Evolutionary conservation across 2,113 vertebrate genomes (phyloP).

Genomic region (Proteles cristata): DNA sequence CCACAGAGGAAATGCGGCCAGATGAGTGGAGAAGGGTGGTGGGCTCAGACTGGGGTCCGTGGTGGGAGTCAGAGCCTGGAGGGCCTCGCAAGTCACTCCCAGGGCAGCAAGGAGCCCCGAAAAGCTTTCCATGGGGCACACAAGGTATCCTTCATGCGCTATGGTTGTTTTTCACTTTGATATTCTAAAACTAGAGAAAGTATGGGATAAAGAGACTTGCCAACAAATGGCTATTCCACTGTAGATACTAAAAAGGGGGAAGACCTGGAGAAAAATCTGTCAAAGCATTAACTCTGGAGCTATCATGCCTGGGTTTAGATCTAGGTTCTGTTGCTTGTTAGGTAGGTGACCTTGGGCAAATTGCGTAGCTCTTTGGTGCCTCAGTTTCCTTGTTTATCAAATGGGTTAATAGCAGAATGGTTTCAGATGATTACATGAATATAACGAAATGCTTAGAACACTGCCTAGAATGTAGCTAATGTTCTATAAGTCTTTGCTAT

Average conservation of each 20-base stretch:
- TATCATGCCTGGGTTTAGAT: neutral
- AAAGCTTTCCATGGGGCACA: neutral
- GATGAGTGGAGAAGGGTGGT: neutral
- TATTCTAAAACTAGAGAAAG: constrained; percentile 15
- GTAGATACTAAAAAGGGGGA: neutral
- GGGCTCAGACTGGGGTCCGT: neutral
- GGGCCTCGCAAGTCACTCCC: neutral
- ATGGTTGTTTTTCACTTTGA: constrained; percentile 8
- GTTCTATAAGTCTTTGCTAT: neutral
- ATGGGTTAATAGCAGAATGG: neutral
- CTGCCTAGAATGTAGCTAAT: neutral
- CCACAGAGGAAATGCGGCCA: neutral
- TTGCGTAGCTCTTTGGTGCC: neutral
- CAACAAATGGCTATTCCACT: neutral
- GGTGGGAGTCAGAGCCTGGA: neutral
- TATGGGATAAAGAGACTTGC: neutral
- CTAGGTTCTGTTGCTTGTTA: neutral
- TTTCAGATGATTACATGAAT: neutral
- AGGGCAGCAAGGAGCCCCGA: neutral
- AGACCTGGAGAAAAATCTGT: neutral
- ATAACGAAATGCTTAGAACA: neutral
- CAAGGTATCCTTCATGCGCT: neutral
- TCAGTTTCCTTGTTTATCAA: constrained; percentile 11
- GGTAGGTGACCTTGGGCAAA: neutral
- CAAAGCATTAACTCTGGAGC: neutral